These are phyloP conservation scores for Mantis religiosa DNA, from an alignment of 2,888 invertebrate species.

Conservation along the genomic window DNA sequence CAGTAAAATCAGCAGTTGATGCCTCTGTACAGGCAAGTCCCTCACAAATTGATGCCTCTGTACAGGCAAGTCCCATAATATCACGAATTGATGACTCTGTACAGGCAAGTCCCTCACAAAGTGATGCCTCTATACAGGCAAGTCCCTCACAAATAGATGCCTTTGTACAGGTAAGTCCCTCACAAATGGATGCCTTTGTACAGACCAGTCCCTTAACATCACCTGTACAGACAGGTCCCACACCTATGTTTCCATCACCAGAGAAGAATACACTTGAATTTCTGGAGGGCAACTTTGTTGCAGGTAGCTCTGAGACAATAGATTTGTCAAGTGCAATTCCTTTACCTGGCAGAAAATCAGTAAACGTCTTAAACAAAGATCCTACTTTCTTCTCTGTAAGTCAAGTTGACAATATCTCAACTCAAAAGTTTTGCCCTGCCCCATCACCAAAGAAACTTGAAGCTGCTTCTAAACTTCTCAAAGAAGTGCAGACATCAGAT, in stretches of 20 bases:
- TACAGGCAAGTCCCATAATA: too few relatives aligned
- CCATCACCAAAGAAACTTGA: not conserved
- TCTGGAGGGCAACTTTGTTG: not conserved
- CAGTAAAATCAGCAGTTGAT: not conserved
- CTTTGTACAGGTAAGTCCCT: too few relatives aligned
- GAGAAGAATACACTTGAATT: not conserved
- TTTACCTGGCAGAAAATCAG: not conserved
- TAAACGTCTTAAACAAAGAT: not conserved
- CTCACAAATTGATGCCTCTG: not conserved
- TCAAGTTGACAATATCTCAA: not conserved
- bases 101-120: too few relatives aligned
- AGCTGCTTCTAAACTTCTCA: not conserved
- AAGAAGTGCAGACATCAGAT: not conserved
- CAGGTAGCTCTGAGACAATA: not conserved
- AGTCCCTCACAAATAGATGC: too few relatives aligned
- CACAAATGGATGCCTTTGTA: too few relatives aligned
- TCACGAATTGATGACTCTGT: not conserved
- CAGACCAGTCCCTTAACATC: too few relatives aligned
- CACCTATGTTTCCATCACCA: not conserved
- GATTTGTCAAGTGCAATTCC: not conserved
- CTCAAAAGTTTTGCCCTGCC: not conserved
- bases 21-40: not conserved
- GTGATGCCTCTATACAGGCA: not conserved
- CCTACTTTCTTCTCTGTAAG: not conserved
- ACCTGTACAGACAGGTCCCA: not conserved